phyloP scores from a whole-genome alignment of 2,113 vertebrate genomes.

The Plotosus lineatus region DNA sequence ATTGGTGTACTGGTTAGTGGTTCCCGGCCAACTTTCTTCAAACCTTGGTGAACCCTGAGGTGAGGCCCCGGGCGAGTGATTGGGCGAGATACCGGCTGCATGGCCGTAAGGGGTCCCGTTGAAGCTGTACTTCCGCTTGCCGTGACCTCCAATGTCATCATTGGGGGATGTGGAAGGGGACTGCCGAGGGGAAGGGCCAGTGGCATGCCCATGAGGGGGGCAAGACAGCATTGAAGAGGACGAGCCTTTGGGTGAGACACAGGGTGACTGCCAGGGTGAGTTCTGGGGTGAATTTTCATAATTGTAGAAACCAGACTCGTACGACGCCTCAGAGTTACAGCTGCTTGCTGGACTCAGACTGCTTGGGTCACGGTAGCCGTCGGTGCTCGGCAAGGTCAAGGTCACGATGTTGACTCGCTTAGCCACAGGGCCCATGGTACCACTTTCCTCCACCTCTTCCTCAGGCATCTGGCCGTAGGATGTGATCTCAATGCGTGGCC shows the following conservation, averaged over 20 bases:
- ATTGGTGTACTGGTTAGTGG: conserved; percentile 93
- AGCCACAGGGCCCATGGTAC: conserved; percentile 68
- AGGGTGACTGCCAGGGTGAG: conserved; percentile 95
- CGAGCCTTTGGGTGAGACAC: conserved; percentile 88
- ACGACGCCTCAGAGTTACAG: conserved; percentile 95
- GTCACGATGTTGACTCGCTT: conserved; percentile 87
- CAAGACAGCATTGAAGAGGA: conserved; percentile 83
- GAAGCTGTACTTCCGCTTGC: conserved; percentile 90
- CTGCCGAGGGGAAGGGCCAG: conserved; percentile 79
- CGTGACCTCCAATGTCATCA: conserved; percentile 80
- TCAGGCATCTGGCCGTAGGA: conserved; percentile 88
- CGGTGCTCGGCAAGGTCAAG: conserved; percentile 84
- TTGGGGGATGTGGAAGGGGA: conserved; percentile 89
- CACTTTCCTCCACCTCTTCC: conserved; percentile 80
- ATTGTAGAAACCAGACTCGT: conserved; percentile 91
- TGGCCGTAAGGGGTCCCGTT: conserved; percentile 78
- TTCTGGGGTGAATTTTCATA: conserved; percentile 91
- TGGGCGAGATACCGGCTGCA: conserved; percentile 79
- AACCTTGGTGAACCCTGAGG: conserved; percentile 85
- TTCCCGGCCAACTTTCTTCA: conserved; percentile 87
- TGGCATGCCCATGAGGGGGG: conserved; percentile 77
- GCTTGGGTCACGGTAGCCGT: conserved; percentile 89
- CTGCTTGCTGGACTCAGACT: conserved; percentile 95
- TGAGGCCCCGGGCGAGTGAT: conserved; percentile 83
- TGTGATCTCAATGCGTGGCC: conserved; percentile 95